Base-by-base conservation (phyloP, 2,888 invertebrate genomes). In the Noctua janthe region DNA sequence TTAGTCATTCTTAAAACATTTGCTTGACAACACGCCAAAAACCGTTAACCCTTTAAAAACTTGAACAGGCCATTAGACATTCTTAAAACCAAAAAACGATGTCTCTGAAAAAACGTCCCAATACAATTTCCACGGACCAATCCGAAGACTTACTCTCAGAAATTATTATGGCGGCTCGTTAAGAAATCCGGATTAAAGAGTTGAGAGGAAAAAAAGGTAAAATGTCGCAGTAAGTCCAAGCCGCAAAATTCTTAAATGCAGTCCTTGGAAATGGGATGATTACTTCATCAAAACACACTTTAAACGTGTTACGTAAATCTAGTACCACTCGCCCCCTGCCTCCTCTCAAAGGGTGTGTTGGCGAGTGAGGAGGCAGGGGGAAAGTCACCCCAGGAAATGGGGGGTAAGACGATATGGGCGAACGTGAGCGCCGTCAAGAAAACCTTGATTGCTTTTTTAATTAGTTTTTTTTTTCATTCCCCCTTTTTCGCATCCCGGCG, bases 371-470 rank as follows among this genome's bases (percentile, higher is more conserved):
- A 79, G 86, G 80, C 76, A 82, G 91, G 92, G 92, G 91, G 91
- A 88, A 89, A 88, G 87, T 90, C 91, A 92, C 93, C 95, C 94
- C 94, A 92, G 94, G 94, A 94, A 94, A 90, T 91, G 94, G 96
- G 96, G 95, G 96, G 97, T 96, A 97, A 97, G 97, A 97, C 97
- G 97, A 97, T 97, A 97, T 97, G 96, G 97, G 96, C 96, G 97
- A 97, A 97, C 97, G 97, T 97, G 97, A 97, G 96, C 96, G 96
- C 96, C 97, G 97, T 97, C 97, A 97, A 97, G 97, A 97, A 97
- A 97, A 97, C 97, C 97, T 96, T 97, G 97, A 97, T 97, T 97
- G 97, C 97, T 97, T 97, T 97, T 97, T 97, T 97, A 97, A 97
- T 97, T 97, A 97, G 97, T 97, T 95, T 95, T 95, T 96, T 82